Evolutionary conservation across 2,888 invertebrate genomes (phyloP), one percentile per base, ranked within the genome.

Genomic region (Drosophila melanosoma): DNA sequence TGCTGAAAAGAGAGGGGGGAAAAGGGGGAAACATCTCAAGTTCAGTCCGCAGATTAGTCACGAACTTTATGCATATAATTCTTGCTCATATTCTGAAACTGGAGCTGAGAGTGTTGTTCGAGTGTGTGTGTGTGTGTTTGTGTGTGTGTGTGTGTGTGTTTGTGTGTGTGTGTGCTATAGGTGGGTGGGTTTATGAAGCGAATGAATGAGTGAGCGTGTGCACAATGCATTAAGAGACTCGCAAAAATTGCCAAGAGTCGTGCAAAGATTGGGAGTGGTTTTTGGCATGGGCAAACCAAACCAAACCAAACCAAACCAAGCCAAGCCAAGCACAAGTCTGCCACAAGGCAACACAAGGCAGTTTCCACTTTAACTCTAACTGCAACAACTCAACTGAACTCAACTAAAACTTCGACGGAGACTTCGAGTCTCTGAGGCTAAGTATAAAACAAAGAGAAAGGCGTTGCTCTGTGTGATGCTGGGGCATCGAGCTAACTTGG

Each of bases 261-360:
- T 90, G 89, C 87, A 84, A 87, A 87, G 87, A 89, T 82, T 89
- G 87, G 87, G 87, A 87, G 87, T 87, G 87, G 90, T 87, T 56
- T 36, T 26, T 53, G 52, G 54, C 23, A 23, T 23, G 15, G 79
- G 72, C 61, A 63, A 61, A 67, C 51, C 61, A 66, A 58, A 54
- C 60, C 70, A 67, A 64, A 53, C n/a, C 61, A 63, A 61, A 67
- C 51, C 61, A 66, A 58, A 54, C 60, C 61, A 63, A 61, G 64
- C 51, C 61, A 66, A 58, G 51, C 60, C 70, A 32, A n/a, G n/a
- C 69, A 53, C 45, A n/a, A 33, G 54, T 8, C 63, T 60, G 62
- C 63, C 54, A 72, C 61, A 45, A 1, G 42, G 20, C 45, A 45
- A 23, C 20, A 23, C n/a, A n/a, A n/a, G 12, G 15, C 70, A 54